phyloP scores from a whole-genome alignment of 2,113 vertebrate species.

The Ptyas mucosa region DNA sequence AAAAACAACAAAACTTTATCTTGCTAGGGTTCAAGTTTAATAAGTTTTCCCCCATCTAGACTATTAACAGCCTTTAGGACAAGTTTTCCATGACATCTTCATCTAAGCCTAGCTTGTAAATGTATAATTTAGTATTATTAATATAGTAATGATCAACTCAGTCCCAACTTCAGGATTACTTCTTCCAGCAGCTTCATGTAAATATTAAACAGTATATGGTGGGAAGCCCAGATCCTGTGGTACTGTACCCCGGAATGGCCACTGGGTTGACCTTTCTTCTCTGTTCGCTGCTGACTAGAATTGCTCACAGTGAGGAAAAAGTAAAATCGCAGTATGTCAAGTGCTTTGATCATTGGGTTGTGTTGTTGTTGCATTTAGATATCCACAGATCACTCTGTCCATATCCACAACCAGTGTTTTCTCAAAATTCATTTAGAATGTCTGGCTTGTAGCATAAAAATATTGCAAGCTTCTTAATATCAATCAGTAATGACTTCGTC shows the following conservation, averaged over 20 bases:
- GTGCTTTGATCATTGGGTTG: no score
- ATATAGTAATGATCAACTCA: neutral
- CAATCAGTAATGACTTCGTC: slow-evolving; percentile 1
- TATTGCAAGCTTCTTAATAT: neutral
- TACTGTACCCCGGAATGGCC: no score
- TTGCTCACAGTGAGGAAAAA: no score
- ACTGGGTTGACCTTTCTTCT: no score
- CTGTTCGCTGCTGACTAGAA: no score
- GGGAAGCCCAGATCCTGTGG: neutral
- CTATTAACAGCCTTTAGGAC: neutral
- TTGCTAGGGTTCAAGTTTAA: neutral
- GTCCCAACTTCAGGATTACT: neutral
- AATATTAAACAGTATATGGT: neutral
- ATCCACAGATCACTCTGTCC: neutral
- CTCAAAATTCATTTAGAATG: neutral
- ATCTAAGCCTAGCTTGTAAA: neutral
- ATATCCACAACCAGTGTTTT: neutral
- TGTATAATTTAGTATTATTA: neutral
- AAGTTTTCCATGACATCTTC: neutral
- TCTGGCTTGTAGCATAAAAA: neutral
- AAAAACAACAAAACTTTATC: no score
- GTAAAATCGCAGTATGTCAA: no score
- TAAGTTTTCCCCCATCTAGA: neutral
- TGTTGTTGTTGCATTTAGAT: neutral
- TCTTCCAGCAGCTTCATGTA: neutral